These are phyloP conservation scores for Plusia festucae DNA, from an alignment of 2,888 invertebrate genomes.

Conservation along the genomic window DNA sequence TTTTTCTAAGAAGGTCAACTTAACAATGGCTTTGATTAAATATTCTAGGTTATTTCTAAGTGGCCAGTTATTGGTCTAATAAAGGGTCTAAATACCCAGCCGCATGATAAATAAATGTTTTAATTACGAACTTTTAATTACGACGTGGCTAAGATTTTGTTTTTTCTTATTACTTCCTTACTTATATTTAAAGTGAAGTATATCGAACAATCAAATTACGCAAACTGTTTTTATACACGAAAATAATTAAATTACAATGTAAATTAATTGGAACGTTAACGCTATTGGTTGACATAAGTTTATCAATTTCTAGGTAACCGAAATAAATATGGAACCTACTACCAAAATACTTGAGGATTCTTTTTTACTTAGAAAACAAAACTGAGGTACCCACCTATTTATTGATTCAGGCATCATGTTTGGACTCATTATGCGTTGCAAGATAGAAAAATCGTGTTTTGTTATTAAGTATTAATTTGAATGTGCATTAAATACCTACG, in stretches of 20 bases:
- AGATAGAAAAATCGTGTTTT: no score
- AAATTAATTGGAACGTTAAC: neutral
- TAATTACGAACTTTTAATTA: slow-evolving; percentile 1
- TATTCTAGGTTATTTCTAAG: slow-evolving; percentile 2
- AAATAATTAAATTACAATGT: neutral
- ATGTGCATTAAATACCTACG: neutral
- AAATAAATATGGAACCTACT: neutral
- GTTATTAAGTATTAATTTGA: neutral
- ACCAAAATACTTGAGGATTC: neutral
- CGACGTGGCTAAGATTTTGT: neutral
- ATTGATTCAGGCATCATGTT: no score
- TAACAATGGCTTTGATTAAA: neutral
- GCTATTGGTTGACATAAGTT: neutral
- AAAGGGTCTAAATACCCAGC: no score
- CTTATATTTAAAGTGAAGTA: no score
- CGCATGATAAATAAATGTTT: no score
- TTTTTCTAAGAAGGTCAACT: neutral
- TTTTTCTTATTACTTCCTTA: no score
- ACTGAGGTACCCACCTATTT: no score
- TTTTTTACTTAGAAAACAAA: no score
- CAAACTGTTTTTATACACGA: neutral
- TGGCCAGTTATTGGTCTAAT: neutral
- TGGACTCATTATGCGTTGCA: no score
- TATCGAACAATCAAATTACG: neutral
- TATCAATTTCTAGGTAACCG: neutral